These are phyloP conservation scores for Gallinago nigripennis DNA, from an alignment of 2,797 vertebrate genomes.

Conservation along the genomic window DNA sequence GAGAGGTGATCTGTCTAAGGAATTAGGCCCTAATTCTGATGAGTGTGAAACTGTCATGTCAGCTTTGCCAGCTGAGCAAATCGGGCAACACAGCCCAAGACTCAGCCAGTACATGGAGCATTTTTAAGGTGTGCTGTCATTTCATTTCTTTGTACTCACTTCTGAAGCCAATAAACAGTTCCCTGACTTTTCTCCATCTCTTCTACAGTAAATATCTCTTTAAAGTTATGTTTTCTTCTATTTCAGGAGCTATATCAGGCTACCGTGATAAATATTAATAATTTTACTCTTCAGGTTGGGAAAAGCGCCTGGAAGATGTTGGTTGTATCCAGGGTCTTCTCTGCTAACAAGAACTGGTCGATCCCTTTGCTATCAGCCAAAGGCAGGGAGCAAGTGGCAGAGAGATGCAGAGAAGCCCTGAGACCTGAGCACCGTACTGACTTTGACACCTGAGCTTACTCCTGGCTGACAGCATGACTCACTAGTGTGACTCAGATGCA, in stretches of 20 bases:
- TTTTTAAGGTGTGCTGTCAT: not conserved
- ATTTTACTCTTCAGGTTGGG: not conserved
- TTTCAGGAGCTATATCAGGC: not conserved
- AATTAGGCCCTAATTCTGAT: conserved; percentile 25
- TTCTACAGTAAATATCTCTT: not conserved
- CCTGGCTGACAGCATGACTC: not conserved
- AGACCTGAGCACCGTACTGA: not conserved
- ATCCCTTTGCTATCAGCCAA: not conserved
- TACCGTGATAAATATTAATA: not conserved
- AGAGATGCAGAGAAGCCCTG: not conserved
- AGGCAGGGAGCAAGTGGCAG: not conserved
- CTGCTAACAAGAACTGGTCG: not conserved
- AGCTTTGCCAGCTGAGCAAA: conserved; percentile 39
- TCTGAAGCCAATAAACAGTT: not conserved
- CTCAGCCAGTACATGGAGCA: not conserved
- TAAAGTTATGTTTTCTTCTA: not conserved
- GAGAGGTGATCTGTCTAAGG: conserved; percentile 10
- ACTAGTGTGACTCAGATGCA: not conserved
- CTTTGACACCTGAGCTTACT: fast-evolving
- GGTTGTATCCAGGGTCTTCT: not conserved
- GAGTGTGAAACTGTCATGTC: conserved; percentile 27
- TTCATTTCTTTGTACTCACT: not conserved
- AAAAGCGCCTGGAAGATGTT: not conserved
- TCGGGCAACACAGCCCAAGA: not conserved
- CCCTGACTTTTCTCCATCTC: not conserved